phyloP scores from a whole-genome alignment of 2,113 vertebrate genomes.

The Myocastor coypus region DNA sequence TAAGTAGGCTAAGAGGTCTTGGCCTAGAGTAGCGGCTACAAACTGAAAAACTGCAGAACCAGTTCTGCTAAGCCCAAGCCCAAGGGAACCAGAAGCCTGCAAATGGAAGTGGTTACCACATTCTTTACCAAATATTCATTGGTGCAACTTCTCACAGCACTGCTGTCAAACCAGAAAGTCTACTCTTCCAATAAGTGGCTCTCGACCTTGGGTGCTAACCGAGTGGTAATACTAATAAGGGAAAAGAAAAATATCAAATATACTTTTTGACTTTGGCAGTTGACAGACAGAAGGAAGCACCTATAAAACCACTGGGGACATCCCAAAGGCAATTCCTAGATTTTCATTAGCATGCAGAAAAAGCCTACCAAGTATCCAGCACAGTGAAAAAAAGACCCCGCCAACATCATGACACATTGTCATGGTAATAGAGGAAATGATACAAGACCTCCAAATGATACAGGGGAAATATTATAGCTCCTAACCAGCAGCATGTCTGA shows the following conservation, averaged over 20 bases:
- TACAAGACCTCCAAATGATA: background rate
- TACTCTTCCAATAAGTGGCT: background rate
- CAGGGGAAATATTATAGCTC: background rate
- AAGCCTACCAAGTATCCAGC: background rate
- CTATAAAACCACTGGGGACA: background rate
- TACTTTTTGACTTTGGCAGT: background rate
- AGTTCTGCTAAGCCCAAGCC: background rate
- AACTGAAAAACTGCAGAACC: slow-evolving; percentile 14
- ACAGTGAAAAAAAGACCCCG: background rate
- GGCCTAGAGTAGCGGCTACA: background rate
- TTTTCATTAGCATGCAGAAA: background rate
- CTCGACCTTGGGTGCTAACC: background rate
- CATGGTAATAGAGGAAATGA: background rate
- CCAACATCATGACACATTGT: background rate
- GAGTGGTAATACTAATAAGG: background rate
- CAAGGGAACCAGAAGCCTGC: background rate
- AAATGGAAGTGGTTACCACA: slow-evolving; percentile 4
- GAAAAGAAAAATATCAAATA: background rate
- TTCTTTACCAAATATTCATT: background rate
- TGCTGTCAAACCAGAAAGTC: slow-evolving; percentile 9
- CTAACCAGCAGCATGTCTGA: background rate
- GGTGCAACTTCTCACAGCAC: background rate
- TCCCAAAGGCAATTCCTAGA: background rate
- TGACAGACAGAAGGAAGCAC: background rate
- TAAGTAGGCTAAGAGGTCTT: background rate